Conservation (phyloP, 2,888 invertebrate species). For the Agrotis segetum region DNA sequence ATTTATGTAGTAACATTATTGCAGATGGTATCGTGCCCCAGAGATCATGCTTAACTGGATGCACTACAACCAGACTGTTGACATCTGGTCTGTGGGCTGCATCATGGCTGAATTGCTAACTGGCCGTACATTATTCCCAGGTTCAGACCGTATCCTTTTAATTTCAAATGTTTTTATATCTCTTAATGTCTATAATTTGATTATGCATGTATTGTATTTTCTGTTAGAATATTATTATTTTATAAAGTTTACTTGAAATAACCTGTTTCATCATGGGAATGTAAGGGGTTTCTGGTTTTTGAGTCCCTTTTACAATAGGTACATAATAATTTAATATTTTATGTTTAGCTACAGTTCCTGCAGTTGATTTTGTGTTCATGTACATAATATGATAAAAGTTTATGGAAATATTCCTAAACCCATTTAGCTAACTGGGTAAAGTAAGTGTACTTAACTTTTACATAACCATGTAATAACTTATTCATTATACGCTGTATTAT, state of each 20-base stretch:
- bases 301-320: background rate
- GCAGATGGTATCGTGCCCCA: constrained; percentile 98
- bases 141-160: constrained; percentile 99
- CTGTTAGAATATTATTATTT: background rate
- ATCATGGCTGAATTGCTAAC: constrained; percentile 99
- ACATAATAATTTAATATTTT: background rate
- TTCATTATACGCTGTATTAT: constrained; percentile 13
- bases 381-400: constrained; percentile 25
- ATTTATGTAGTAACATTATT: constrained; percentile 27
- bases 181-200: constrained; percentile 31
- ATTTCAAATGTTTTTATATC: constrained; percentile 6
- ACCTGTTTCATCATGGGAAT: constrained; percentile 4
- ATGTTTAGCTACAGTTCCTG: constrained; percentile 8
- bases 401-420: constrained; percentile 12
- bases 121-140: constrained; percentile 98
- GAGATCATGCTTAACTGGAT: constrained; percentile 99
- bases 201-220: constrained; percentile 46
- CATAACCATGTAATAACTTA: constrained; percentile 20
- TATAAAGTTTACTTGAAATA: background rate
- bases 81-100: constrained; percentile 99
- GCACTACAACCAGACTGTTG: constrained; percentile 99
- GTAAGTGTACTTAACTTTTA: constrained; percentile 28
- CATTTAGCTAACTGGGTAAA: constrained; percentile 38
- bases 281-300: constrained; percentile 7
- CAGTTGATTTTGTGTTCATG: constrained; percentile 17